Evolutionary conservation across 2,113 vertebrate genomes (phyloP).

Genomic region (Amblyopsis rosae): DNA sequence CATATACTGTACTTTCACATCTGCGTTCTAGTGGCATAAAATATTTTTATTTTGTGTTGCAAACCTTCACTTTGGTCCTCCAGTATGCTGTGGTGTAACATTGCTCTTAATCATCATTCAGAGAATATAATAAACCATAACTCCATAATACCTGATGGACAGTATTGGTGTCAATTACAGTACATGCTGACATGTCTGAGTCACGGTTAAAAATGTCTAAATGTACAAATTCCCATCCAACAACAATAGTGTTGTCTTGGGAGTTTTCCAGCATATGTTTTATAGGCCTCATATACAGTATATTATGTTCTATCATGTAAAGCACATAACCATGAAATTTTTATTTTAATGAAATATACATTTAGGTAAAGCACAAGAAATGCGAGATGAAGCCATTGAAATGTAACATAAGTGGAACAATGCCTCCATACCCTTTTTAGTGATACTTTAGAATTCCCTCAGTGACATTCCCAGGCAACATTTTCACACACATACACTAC

Average conservation of each 20-base stretch:
- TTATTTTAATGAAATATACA: background rate
- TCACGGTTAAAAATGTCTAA: background rate
- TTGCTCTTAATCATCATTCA: conserved; percentile 33
- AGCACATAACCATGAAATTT: background rate
- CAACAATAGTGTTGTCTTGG: background rate
- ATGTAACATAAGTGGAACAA: background rate
- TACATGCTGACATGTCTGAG: background rate
- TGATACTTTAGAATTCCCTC: background rate
- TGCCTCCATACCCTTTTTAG: conserved; percentile 2
- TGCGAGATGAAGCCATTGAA: too few relatives aligned
- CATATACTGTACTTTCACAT: background rate
- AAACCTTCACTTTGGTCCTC: conserved; percentile 16
- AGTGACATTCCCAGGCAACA: conserved; percentile 60
- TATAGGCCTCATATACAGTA: background rate
- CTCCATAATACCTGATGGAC: conserved; percentile 4
- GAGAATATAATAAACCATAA: conserved; percentile 62
- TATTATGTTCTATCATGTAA: background rate
- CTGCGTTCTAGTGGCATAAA: too few relatives aligned
- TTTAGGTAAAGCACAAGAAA: background rate
- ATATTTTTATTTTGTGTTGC: conserved; percentile 30
- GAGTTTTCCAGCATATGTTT: background rate
- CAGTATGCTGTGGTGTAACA: conserved; percentile 26
- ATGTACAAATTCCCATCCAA: background rate
- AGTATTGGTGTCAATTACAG: background rate
- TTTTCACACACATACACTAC: conserved; percentile 68